Evolutionary conservation across 2,888 invertebrate species (phyloP).

Genomic region (Cheilosia grossa): DNA sequence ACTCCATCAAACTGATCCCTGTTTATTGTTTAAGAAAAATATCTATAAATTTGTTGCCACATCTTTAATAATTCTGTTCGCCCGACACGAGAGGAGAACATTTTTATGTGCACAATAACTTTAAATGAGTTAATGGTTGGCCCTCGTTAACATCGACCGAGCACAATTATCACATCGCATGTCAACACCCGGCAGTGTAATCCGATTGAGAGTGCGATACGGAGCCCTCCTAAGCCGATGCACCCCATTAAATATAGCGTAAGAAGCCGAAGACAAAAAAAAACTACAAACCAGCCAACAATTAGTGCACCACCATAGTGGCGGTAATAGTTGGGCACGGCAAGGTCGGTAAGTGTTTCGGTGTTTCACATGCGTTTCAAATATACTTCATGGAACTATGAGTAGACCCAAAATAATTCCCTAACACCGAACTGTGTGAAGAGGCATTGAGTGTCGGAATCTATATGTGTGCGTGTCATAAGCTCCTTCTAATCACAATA

Average conservation of each 20-base stretch:
- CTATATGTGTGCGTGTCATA: slow-evolving; percentile 56
- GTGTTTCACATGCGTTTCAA: slow-evolving; percentile 61
- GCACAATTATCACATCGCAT: slow-evolving; percentile 75
- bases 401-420: slow-evolving; percentile 67
- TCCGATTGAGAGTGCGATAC: slow-evolving; percentile 71
- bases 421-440: slow-evolving; percentile 42
- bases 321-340: slow-evolving; percentile 70
- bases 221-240: slow-evolving; percentile 59
- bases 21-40: slow-evolving; percentile 60
- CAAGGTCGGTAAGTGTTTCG: slow-evolving; percentile 66
- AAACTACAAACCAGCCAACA: slow-evolving; percentile 59
- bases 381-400: slow-evolving; percentile 36
- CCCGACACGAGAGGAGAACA: slow-evolving; percentile 36
- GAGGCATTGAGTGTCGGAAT: slow-evolving; percentile 50
- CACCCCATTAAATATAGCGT: slow-evolving; percentile 61
- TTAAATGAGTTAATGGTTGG: slow-evolving; percentile 72
- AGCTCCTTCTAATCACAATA: slow-evolving; percentile 74
- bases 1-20: slow-evolving; percentile 14
- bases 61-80: slow-evolving; percentile 61
- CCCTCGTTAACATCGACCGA: slow-evolving; percentile 70
- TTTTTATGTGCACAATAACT: slow-evolving; percentile 71
- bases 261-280: slow-evolving; percentile 51
- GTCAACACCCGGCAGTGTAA: slow-evolving; percentile 75
- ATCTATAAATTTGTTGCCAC: slow-evolving; percentile 66
- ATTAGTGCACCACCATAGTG: slow-evolving; percentile 70